Percentiles rank a stretch among this genome's conserved stretches.
Evolutionary conservation across 2,888 invertebrate genomes (phyloP).

Genomic region (Himalopsyche anomala): DNA sequence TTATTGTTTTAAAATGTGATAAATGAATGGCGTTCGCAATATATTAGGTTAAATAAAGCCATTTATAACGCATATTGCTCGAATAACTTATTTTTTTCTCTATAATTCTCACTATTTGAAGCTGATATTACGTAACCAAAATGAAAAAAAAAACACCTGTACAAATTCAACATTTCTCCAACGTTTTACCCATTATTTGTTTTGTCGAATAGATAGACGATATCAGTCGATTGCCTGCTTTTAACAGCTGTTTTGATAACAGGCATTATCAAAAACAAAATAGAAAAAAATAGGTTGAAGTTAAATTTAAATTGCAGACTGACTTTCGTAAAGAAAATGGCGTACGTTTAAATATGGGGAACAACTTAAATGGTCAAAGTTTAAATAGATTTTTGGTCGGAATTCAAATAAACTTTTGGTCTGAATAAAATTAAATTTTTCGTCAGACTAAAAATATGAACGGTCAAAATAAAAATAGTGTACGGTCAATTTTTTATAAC

Average conservation of each 20-base stretch:
- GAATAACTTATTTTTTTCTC: background rate
- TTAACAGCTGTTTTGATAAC: background rate
- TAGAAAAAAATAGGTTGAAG: too few relatives aligned
- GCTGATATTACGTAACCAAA: background rate
- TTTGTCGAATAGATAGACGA: background rate
- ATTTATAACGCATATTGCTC: background rate
- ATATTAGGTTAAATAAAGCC: background rate
- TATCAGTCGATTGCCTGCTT: background rate
- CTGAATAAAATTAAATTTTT: too few relatives aligned
- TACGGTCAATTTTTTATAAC: too few relatives aligned
- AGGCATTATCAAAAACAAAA: background rate
- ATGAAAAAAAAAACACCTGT: background rate
- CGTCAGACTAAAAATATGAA: too few relatives aligned
- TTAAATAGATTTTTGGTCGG: too few relatives aligned
- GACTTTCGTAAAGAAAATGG: background rate
- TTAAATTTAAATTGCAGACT: too few relatives aligned
- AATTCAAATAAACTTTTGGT: too few relatives aligned
- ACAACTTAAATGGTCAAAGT: too few relatives aligned
- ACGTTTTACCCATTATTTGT: background rate
- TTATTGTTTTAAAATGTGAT: too few relatives aligned
- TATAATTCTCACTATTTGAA: background rate
- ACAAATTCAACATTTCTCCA: background rate
- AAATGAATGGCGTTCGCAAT: background rate
- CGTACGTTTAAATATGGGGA: too few relatives aligned
- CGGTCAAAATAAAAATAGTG: too few relatives aligned